phyloP scores from a whole-genome alignment of 2,888 invertebrate species.

The Chouioia cunea region DNA sequence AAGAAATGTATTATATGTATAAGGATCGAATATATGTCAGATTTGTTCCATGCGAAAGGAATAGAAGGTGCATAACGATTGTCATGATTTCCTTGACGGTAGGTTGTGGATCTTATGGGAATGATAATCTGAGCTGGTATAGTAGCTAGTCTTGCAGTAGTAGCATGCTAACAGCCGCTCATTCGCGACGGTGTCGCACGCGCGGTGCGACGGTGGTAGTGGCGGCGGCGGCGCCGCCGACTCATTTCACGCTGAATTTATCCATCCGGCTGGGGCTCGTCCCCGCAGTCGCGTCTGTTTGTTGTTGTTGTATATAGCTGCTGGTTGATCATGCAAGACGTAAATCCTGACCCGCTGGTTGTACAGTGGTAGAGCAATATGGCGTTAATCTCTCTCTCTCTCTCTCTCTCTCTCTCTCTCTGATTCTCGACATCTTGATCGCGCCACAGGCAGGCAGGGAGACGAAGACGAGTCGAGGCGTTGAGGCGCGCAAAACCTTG shows the following conservation, averaged over 20 bases:
- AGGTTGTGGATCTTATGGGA: constrained; percentile 61
- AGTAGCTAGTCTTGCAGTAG: constrained; percentile 42
- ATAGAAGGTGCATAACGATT: too few species aligned
- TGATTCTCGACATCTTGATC: neutral
- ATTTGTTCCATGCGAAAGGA: too few species aligned
- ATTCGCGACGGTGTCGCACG: constrained; percentile 20
- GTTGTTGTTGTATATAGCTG: too few species aligned
- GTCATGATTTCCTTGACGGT: constrained; percentile 32
- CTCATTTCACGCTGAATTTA: constrained; percentile 37
- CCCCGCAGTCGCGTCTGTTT: neutral
- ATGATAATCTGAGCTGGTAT: constrained; percentile 58
- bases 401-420: neutral
- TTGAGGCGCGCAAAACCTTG: constrained; percentile 7
- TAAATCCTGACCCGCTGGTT: too few species aligned
- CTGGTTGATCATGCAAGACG: too few species aligned
- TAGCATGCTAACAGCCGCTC: constrained; percentile 36
- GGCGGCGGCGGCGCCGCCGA: neutral
- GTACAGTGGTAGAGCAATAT: too few species aligned
- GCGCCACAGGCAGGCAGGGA: neutral
- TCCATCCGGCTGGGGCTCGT: neutral
- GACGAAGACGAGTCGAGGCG: constrained; percentile 4
- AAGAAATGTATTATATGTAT: too few species aligned
- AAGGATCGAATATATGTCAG: too few species aligned
- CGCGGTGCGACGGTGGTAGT: constrained; percentile 4
- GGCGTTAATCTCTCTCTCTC: neutral